Evolutionary conservation across 2,797 vertebrate species (phyloP).

Genomic region (Onychomys leucogaster): DNA sequence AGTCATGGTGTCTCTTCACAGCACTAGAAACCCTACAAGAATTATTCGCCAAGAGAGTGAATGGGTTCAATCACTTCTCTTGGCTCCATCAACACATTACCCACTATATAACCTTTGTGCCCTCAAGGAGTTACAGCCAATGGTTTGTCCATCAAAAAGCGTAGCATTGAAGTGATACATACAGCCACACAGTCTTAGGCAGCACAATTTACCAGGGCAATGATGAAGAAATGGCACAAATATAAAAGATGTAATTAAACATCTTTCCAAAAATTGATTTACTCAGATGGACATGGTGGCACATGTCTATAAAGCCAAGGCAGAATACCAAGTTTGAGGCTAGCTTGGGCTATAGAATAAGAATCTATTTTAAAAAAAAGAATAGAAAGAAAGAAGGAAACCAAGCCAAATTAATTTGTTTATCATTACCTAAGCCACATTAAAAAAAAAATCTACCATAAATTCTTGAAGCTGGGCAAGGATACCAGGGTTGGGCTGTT

Average conservation of each 20-base stretch:
- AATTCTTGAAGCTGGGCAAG: neutral
- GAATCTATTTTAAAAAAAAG: neutral
- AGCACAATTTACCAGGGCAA: neutral
- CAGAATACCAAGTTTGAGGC: neutral
- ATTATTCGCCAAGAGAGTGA: neutral
- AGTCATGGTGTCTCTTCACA: neutral
- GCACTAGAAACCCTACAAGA: neutral
- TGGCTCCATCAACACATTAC: neutral
- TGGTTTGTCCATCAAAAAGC: neutral
- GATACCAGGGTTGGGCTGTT: neutral
- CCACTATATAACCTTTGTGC: neutral
- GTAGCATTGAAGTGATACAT: neutral
- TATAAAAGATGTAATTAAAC: neutral
- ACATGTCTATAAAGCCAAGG: neutral
- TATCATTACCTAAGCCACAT: neutral
- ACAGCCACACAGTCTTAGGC: neutral
- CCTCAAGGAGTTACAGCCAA: neutral
- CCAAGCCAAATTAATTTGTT: constrained; percentile 24
- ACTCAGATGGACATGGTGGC: neutral
- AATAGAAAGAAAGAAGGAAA: neutral
- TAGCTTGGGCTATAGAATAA: neutral
- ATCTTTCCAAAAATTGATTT: neutral
- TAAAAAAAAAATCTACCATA: constrained; percentile 18
- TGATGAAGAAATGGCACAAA: neutral
- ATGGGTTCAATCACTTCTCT: neutral